Percentiles rank a stretch among this genome's conserved stretches.
Evolutionary conservation across 2,797 vertebrate species (phyloP).

Genomic region (Heliangelus exortis): DNA sequence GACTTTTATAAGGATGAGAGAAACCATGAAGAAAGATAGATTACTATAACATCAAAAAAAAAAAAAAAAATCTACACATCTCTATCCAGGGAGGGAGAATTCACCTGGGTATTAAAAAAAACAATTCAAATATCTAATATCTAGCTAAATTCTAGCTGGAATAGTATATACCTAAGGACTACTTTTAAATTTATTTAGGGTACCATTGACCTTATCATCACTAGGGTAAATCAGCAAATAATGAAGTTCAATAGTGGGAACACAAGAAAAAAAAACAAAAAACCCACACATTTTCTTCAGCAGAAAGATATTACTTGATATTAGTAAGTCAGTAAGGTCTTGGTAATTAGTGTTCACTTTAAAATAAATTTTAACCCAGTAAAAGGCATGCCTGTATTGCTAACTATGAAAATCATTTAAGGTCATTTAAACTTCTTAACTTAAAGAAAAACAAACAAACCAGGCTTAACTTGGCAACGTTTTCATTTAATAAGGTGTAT

Average conservation of each 20-base stretch:
- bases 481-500: background rate
- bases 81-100: rapidly evolving
- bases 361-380: background rate
- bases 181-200: background rate
- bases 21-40: background rate
- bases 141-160: background rate
- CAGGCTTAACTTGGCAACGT: background rate
- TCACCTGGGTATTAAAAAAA: background rate
- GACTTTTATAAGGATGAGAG: background rate
- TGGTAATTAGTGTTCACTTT: background rate
- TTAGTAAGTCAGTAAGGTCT: background rate
- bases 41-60: background rate
- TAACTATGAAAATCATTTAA: background rate
- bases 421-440: background rate
- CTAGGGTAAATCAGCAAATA: background rate
- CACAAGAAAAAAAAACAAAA: background rate
- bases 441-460: background rate
- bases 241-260: background rate
- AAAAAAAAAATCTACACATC: background rate
- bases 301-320: background rate
- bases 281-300: background rate
- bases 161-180: background rate
- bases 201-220: background rate
- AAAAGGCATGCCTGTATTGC: background rate
- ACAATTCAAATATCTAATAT: too few relatives aligned